Evolutionary conservation across 2,888 invertebrate species (phyloP), one percentile per base, ranked within the genome.

Genomic region (Plebejus argus): DNA sequence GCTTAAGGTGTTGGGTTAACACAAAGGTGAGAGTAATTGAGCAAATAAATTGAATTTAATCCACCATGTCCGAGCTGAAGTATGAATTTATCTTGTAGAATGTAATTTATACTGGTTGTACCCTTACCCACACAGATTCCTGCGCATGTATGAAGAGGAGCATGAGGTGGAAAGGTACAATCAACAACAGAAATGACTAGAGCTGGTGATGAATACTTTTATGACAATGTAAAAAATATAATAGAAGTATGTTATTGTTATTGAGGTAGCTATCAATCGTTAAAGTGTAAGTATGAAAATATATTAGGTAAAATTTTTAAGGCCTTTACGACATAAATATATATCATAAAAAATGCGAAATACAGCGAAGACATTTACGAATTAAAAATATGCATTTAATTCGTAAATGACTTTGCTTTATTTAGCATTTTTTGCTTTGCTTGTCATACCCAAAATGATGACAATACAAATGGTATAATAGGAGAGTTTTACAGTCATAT

Each of bases 31-130:
- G 45, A 53, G 72, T 76, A 78, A 78, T 77, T 79, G 78, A 49
- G 72, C 61, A 70, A 71, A 71, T 56, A 58, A 70, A 76, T 76
- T 35, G 76, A 77, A 76, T 76, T 71, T 61, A 58, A 76, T 39
- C 76, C 71, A 76, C 77, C 81, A 76, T 79, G 79, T 80, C 78
- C 74, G 77, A 71, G 58, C 78, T 78, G 80, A 78, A 77, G 78
- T 79, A 78, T 79, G 80, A 79, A 81, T 81, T 81, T 81, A 81
- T 80, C 80, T 80, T 81, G 81, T 80, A 79, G 76, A 77, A 45
- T 79, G 80, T 81, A 81, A 81, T 81, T 77, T 81, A 81, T 78
- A 79, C 79, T 79, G 78, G 78, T 76, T 80, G 79, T 79, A 79
- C 45, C 53, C 61, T 77, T 79, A 80, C 81, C 78, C 79, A 80